Evolutionary conservation across 2,797 vertebrate genomes (phyloP).

Genomic region (Cryptoblepharus egeriae): DNA sequence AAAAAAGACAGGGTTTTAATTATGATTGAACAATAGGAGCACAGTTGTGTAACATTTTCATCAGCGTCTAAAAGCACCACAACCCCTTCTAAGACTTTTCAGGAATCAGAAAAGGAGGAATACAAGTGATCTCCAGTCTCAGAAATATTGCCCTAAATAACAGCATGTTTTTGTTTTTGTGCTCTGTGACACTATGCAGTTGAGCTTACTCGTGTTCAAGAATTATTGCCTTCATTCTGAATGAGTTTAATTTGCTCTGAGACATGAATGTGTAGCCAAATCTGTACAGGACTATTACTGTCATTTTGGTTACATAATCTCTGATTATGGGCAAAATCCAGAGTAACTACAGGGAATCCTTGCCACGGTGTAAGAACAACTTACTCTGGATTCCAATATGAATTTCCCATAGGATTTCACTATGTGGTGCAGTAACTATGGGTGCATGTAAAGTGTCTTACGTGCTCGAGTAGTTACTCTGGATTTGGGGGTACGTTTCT

Average conservation of each 20-base stretch:
- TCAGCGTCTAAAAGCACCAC: background rate
- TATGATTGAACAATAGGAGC: background rate
- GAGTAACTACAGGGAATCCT: too few relatives aligned
- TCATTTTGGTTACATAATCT: background rate
- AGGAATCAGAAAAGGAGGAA: background rate
- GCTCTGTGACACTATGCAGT: too few relatives aligned
- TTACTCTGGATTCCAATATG: too few relatives aligned
- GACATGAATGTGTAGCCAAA: background rate
- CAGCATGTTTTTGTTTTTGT: background rate
- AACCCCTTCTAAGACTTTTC: background rate
- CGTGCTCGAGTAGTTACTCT: too few relatives aligned
- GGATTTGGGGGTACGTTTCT: too few relatives aligned
- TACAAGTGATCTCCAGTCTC: background rate
- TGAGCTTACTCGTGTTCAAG: background rate
- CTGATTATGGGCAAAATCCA: too few relatives aligned
- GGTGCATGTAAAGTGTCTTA: too few relatives aligned
- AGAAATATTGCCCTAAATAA: background rate
- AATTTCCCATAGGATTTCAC: too few relatives aligned
- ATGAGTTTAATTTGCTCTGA: background rate
- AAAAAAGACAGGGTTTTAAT: slow-evolving; percentile 50
- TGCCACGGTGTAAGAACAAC: too few relatives aligned
- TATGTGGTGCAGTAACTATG: too few relatives aligned
- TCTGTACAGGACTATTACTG: background rate
- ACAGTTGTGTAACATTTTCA: background rate
- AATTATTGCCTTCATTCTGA: background rate